Conservation (phyloP, 2,797 vertebrate genomes). For the Acanthurus leucopareius region DNA sequence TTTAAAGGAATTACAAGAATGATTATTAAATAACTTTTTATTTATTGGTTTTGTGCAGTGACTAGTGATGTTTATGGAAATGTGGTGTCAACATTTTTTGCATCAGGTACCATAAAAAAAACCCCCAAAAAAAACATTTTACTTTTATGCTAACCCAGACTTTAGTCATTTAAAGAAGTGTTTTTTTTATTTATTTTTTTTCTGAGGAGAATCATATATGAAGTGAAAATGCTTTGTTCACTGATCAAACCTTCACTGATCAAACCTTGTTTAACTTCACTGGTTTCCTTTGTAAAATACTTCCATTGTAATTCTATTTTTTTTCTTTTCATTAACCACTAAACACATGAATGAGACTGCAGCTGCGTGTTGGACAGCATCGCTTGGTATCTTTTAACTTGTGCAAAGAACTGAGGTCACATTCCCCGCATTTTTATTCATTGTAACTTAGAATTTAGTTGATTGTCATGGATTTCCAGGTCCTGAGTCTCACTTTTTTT, state of each 20-base stretch:
- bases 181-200: background rate
- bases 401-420: background rate
- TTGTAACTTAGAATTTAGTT: background rate
- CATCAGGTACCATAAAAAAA: no score
- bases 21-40: background rate
- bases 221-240: background rate
- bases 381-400: background rate
- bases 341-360: background rate
- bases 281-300: slow-evolving; percentile 6
- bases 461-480: background rate
- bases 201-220: no score
- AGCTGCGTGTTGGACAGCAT: background rate
- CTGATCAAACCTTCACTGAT: background rate
- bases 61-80: background rate
- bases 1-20: background rate
- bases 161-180: background rate
- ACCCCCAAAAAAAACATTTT: background rate
- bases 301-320: background rate
- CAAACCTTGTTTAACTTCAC: no score
- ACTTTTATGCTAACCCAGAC: slow-evolving; percentile 1
- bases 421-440: background rate
- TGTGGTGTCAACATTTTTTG: no score
- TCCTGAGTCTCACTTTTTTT: slow-evolving; percentile 23
- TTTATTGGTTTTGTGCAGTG: background rate
- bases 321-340: background rate